phyloP scores from a whole-genome alignment of 2,888 invertebrate species.

The Cistogaster globosa region DNA sequence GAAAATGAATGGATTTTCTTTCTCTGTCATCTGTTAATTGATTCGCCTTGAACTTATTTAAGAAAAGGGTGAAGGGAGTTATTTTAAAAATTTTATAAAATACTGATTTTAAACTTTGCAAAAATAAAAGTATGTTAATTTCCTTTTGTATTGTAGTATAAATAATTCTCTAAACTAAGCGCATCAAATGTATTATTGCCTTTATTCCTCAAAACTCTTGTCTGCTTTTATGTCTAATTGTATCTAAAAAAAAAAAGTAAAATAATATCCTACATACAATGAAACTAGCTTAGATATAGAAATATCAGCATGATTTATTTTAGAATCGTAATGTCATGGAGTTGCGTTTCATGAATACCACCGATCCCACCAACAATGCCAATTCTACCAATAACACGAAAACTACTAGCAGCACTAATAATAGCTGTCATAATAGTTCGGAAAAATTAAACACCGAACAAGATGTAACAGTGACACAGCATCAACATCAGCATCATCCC shows the following conservation, averaged over 20 bases:
- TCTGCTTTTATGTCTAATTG: conserved; percentile 12
- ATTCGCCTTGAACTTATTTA: too few species aligned
- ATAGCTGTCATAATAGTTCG: conserved; percentile 56
- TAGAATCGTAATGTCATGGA: conserved; percentile 83
- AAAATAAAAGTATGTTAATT: too few species aligned
- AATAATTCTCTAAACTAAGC: too few species aligned
- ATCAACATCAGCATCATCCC: conserved; percentile 11
- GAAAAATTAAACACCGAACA: conserved; percentile 58
- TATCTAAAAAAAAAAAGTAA: background rate
- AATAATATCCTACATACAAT: background rate
- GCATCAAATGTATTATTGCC: too few species aligned
- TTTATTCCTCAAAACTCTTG: background rate
- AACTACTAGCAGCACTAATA: conserved; percentile 60
- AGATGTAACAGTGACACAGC: background rate
- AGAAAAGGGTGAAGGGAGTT: too few species aligned
- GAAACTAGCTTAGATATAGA: conserved; percentile 79
- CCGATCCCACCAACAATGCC: conserved; percentile 69
- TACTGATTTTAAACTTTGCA: too few species aligned
- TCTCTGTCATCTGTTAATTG: too few species aligned
- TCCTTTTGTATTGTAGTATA: too few species aligned
- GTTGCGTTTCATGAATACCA: conserved; percentile 81
- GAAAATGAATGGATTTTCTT: too few species aligned
- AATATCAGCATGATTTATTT: conserved; percentile 81
- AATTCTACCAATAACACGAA: conserved; percentile 58
- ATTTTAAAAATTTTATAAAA: too few species aligned